Base-by-base conservation (phyloP, 2,888 invertebrate genomes). In the Maniola hyperantus region DNA sequence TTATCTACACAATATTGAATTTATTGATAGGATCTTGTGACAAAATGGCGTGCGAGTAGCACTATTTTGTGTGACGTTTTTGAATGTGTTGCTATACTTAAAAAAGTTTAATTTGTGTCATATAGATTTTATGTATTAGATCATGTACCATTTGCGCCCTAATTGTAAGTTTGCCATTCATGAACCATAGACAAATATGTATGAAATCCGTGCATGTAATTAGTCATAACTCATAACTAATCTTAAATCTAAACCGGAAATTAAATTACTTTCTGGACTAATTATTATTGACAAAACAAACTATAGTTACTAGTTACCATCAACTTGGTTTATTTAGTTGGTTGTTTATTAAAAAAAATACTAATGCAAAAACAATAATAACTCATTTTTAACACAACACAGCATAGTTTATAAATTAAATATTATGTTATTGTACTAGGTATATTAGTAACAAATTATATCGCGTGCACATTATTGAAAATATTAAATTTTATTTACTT, bases 11-110 rank as follows among this genome's bases (percentile, higher is more conserved):
- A 76, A 77, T 79, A 81, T 76, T 81, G 74, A 80, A 80, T 77
- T 79, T 77, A 80, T 79, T 65, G 63, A 69, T 76, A 76, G 72
- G 39, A 57, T 57, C 6, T 42, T 76, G 62, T 73, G 74, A 63
- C 48, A 50, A 73, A 78, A 77, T 71, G 77, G 80, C 70, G 80
- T 78, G 81, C 76, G 84, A 81, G 84, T 86, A 83, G 86, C 87
- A 88, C 87, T 83, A 69, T 74, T 75, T 72, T 75, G 67, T 77
- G 76, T 74, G 71, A 76, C 77, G 66, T 77, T 67, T 77, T 67
- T 75, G 74, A 67, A 69, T 66, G 64, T 80, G 79, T 82, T 82
- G 79, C 78, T 73, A 78, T 72, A 76, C 78, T 67, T 69, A 66
- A 58, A 75, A 72, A 78, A 74, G 76, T 75, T 66, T 74, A 73